phyloP scores from a whole-genome alignment of 1,140 invertebrate species.

The Neomicropteryx cornuta region DNA sequence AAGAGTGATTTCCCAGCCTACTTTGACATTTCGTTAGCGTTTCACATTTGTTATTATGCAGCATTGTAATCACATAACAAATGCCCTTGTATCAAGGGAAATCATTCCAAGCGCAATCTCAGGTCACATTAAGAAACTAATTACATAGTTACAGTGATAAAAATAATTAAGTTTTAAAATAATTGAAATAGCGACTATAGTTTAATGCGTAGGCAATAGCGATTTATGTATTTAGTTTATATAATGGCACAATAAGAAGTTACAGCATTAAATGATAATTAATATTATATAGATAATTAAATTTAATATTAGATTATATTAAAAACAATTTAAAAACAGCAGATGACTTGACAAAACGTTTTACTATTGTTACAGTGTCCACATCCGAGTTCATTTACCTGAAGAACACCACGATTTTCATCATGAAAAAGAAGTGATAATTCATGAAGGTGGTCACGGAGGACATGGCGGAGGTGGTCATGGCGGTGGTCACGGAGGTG shows the following conservation, averaged over 20 bases:
- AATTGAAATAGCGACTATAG: neutral
- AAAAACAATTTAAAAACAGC: neutral
- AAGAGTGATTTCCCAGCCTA: neutral
- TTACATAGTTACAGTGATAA: too few relatives aligned
- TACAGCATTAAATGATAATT: too few relatives aligned
- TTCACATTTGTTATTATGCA: neutral
- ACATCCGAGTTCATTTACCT: constrained; percentile 7
- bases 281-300: too few relatives aligned
- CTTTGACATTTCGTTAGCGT: neutral
- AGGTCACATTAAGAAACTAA: too few relatives aligned
- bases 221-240: neutral
- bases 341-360: neutral
- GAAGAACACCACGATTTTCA: constrained; percentile 8
- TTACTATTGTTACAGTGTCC: constrained; percentile 6
- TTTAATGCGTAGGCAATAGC: neutral
- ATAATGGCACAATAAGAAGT: constrained; percentile 1
- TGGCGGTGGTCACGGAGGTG: constrained; percentile 1
- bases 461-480: constrained; percentile 2
- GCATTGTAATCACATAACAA: too few relatives aligned
- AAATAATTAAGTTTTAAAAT: too few relatives aligned
- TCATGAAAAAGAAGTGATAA: constrained; percentile 7
- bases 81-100: too few relatives aligned
- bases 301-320: neutral
- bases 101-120: too few relatives aligned
- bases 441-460: constrained; percentile 2